These are phyloP conservation scores for Cyphomyrus discorhynchus DNA, from an alignment of 2,113 vertebrate genomes.

Conservation along the genomic window DNA sequence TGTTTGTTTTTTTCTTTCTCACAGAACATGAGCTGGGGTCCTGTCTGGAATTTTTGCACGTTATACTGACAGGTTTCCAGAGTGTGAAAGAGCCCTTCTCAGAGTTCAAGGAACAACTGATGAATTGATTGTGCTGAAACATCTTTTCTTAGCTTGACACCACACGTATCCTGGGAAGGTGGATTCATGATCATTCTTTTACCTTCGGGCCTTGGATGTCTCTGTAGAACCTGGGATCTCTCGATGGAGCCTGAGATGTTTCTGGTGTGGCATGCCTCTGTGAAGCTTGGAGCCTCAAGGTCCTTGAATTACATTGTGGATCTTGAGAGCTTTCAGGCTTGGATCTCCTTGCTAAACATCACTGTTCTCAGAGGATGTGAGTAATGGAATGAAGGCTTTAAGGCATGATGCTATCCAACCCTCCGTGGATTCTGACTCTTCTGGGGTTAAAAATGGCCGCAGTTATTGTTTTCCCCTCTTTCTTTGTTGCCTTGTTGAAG, in stretches of 20 bases:
- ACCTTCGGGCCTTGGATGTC: neutral
- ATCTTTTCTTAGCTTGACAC: neutral
- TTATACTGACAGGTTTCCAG: neutral
- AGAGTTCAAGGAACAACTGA: neutral
- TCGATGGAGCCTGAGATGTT: neutral
- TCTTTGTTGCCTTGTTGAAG: neutral
- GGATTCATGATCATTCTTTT: neutral
- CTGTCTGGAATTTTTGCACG: neutral
- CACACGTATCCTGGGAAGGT: neutral
- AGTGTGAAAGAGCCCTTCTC: neutral
- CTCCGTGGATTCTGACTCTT: slow-evolving; percentile 11
- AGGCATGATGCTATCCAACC: slow-evolving; percentile 9
- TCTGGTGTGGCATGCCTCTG: neutral
- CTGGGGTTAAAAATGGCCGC: slow-evolving; percentile 6
- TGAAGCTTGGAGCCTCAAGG: too few relatives aligned
- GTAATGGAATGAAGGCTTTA: neutral
- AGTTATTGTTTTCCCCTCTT: neutral
- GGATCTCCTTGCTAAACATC: slow-evolving; percentile 30
- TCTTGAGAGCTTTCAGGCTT: neutral
- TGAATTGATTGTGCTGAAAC: neutral
- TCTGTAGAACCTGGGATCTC: neutral
- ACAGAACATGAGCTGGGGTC: neutral
- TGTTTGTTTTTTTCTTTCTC: neutral
- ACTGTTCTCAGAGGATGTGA: slow-evolving; percentile 17
- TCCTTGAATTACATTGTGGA: neutral